Evolutionary conservation across 1,140 invertebrate genomes (phyloP), one percentile per base, ranked within the genome.

Genomic region (Monomorium pharaonis): DNA sequence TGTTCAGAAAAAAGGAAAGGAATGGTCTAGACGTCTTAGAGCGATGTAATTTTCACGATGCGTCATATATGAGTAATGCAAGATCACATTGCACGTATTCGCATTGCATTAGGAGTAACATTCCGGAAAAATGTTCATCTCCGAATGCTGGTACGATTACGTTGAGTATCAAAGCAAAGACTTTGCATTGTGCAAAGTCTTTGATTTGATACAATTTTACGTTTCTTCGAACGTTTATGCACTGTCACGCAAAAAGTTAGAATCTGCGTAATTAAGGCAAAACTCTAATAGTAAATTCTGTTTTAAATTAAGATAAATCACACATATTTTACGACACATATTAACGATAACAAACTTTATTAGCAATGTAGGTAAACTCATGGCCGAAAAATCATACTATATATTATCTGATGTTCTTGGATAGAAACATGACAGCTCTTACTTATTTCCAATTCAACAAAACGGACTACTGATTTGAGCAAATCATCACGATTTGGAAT

Each of bases 61-160:
- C 85, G 88, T 89, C 87, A 88, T 62, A 67, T 44, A 58, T 89
- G 88, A 89, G 88, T 89, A 89, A 89, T 83, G n/a, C 81, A 37
- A 30, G 49, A 67, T 37, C 49, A 63, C 12, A 42, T 51, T 44
- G 60, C 18, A 47, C 14, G 18, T 63, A 14, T 42, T 30, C n/a
- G n/a, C 44, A 14, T 77, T 76, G 63, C 33, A 58, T 60, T n/a
- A n/a, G n/a, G 63, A 85, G 24, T 69, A 62, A 44, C 69, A 86
- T 88, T 89, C 84, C 56, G 42, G 74, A 85, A 67, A 83, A 74
- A 54, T 30, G 54, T 86, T 88, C 84, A 89, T 86, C 88, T 77
- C 16, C 24, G 6, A 72, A 24, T 14, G 3, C 30, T 37, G 87
- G 56, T 54, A 21, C 14, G 21, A 88, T 88, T 78, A 85, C 51